phyloP scores from a whole-genome alignment of 2,797 vertebrate species.

The Phalanger gymnotis region DNA sequence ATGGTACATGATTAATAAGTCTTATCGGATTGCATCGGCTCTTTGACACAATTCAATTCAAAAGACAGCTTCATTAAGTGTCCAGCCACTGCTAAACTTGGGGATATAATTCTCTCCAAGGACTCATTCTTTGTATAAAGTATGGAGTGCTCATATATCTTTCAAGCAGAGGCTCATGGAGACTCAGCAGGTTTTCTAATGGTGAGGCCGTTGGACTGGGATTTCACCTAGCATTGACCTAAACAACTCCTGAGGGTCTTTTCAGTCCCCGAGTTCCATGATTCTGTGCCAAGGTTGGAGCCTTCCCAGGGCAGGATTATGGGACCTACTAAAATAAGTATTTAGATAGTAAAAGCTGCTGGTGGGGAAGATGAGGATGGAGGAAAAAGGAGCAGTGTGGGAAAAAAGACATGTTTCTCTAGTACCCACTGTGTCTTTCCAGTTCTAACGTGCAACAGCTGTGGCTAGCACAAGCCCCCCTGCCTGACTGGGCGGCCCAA shows the following conservation, averaged over 20 bases:
- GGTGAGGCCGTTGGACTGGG: not conserved
- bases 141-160: conserved; percentile 22
- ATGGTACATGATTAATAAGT: not conserved
- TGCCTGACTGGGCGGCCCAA: not conserved
- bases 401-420: not conserved
- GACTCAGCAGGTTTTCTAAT: not conserved
- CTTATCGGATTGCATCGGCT: not conserved
- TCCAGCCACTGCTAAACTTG: not conserved
- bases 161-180: not conserved
- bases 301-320: not conserved
- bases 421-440: not conserved
- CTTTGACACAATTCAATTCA: not conserved
- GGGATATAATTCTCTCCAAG: conserved; percentile 21
- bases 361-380: not conserved
- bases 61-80: not conserved
- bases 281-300: not conserved
- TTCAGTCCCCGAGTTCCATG: not conserved
- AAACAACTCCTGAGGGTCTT: not conserved
- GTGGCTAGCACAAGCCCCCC: not conserved
- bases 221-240: not conserved
- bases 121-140: conserved; percentile 22
- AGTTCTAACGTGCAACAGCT: not conserved
- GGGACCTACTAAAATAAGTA: conserved; percentile 19
- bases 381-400: not conserved
- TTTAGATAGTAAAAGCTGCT: not conserved